A percentile compares a stretch with the other conserved stretches of the same genome.
phyloP scores from a whole-genome alignment of 2,113 vertebrate genomes.

The Tychaedon coryphoeus region DNA sequence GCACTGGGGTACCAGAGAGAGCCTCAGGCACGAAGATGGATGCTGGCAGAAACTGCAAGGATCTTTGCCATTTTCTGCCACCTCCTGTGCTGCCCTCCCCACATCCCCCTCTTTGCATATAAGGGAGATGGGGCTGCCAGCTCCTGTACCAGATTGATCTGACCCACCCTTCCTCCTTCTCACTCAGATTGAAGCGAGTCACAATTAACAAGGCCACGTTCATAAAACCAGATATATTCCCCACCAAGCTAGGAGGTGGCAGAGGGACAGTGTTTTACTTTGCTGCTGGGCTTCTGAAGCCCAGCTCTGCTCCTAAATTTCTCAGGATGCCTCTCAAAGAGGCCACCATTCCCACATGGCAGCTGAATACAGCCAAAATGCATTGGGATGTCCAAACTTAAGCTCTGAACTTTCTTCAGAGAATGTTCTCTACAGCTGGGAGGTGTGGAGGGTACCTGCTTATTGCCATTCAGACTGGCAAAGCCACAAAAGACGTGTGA shows the following conservation, averaged over 20 bases:
- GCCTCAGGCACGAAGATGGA: rapidly evolving
- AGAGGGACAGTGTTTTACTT: neutral
- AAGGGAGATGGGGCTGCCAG: neutral
- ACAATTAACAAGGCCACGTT: neutral
- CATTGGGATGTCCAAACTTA: neutral
- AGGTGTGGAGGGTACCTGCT: neutral
- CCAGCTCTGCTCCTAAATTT: neutral
- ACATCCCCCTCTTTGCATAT: neutral
- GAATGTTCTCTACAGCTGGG: neutral
- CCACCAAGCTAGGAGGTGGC: neutral
- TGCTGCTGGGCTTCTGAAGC: neutral
- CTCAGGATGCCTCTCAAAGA: neutral
- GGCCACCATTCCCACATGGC: neutral
- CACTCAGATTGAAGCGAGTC: neutral
- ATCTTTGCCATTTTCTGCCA: neutral
- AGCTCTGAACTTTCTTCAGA: neutral
- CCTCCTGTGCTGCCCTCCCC: neutral
- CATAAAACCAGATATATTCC: neutral
- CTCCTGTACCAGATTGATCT: neutral
- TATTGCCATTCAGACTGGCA: neutral
- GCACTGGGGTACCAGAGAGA: neutral
- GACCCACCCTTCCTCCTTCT: neutral
- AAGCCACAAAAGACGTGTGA: neutral
- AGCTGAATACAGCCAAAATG: neutral
- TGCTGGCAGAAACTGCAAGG: neutral